Base-by-base conservation (phyloP, 2,113 vertebrate species). In the Monopterus albus region DNA sequence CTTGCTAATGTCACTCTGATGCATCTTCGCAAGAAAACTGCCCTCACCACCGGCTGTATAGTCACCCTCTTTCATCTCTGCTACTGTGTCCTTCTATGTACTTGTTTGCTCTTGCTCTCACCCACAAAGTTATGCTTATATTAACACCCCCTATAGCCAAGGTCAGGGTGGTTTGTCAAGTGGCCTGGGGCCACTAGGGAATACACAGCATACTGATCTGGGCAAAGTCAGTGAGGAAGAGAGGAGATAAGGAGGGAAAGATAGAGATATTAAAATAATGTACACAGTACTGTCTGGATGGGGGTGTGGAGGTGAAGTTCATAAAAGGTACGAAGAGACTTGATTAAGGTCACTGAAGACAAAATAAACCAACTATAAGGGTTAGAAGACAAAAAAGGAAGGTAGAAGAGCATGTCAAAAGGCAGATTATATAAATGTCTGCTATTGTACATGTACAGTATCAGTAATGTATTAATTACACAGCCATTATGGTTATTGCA, bases 341-440 rank as follows among this genome's bases (percentile, higher is more conserved):
- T 31, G 40, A 77, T 50, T 71, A 57, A 62, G 62, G 43, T 62
- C 47, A 14, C 9, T 4, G 39, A 51, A 61, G 51, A 78, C 69
- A 75, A 79, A 86, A 84, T 62, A 77, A 83, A 81, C 51, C 15
- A 36, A 51, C 59, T 75, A 74, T 68, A 61, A n/a, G 53, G 40
- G 50, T 21, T 28, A 6, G 38, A 46, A 72, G 78, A 82, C 15
- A 17, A 77, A 81, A 79, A 62, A 83, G 67, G 63, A 62, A 50
- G n/a, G 51, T 35, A 60, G 42, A n/a, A 26, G 46, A 49, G 75
- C 4, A 59, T 42, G 50, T 66, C 39, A 8, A 36, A 40, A 52
- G 18, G 21, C 45, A 43, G 33, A 45, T 46, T 45, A 72, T 28
- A 59, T 35, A 35, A 21, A 26, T 1, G 29, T 39, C 38, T 63